Evolutionary conservation across 1,140 invertebrate species (phyloP).

Genomic region (Drosophila orena): DNA sequence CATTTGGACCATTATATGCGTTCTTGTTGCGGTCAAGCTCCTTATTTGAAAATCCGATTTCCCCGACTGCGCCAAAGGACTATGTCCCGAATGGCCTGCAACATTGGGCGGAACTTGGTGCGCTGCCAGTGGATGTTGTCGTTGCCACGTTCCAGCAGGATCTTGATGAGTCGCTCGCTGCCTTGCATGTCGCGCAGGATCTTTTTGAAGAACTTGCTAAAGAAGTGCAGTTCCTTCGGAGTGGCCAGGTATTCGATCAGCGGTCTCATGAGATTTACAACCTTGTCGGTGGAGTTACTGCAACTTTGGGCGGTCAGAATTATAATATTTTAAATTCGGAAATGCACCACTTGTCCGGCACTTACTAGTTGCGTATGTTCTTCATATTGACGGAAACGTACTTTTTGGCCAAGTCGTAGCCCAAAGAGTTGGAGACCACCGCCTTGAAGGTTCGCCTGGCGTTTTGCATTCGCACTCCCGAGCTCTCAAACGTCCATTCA

Average conservation of each 20-base stretch:
- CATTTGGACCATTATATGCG: no score
- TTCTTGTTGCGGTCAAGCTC: background rate
- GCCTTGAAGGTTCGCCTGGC: constrained; percentile 1
- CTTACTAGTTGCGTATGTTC: constrained; percentile 5
- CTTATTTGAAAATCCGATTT: no score
- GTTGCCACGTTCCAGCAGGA: constrained; percentile 2
- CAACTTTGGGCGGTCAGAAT: background rate
- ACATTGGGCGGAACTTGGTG: background rate
- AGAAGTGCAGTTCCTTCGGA: background rate
- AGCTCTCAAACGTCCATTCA: background rate
- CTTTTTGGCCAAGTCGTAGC: background rate
- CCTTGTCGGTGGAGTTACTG: constrained; percentile 12
- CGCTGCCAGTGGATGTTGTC: constrained; percentile 8
- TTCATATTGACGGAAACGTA: background rate
- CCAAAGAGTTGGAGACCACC: background rate
- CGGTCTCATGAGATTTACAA: background rate
- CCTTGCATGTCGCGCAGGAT: background rate
- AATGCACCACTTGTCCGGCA: background rate
- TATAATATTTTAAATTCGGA: no score
- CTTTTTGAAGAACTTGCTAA: background rate
- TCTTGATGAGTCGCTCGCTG: background rate
- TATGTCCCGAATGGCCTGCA: constrained; percentile 7
- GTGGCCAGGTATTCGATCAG: constrained; percentile 1
- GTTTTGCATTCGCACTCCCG: constrained; percentile 3
- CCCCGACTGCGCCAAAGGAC: background rate